Evolutionary conservation across 1,140 invertebrate genomes (phyloP), one percentile per base, ranked within the genome.

Genomic region (Drosophila sucinea): DNA sequence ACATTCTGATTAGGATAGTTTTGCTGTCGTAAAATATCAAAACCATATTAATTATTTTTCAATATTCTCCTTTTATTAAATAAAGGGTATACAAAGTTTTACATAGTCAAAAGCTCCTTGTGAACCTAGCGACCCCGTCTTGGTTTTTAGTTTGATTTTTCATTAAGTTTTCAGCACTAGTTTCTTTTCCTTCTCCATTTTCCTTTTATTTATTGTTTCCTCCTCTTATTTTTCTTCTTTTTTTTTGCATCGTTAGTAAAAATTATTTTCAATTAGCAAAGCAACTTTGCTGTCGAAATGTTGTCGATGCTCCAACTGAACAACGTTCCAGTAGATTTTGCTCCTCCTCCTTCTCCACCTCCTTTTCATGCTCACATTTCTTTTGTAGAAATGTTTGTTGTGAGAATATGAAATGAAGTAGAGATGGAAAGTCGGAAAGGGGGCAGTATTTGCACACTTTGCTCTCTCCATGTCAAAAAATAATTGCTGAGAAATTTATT

Each of bases 261-360:
- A 58, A 58, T 58, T 58, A 69, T 73, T 69, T 77, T 77, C 70
- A 73, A 58, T 58, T 58, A 58, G 56, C 56, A 58, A 58, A 51
- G 32, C 17, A 58, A 58, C 56, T 35, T 58, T 32, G 10, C 35
- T 51, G 56, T 58, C 32, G 56, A 58, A 58, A 58, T 51, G 44
- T 51, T 51, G 56, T 58, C 56, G 56, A 58, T 58, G 56, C 8
- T 58, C 33, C 32, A 58, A 38, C 30, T 35, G 56, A 35, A 35
- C 56, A 58, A 38, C 56, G 56, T 35, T 38, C 23, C 7, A 6
- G 44, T 51, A 27, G 23, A 27, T 51, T 51, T 51, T 51, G 23
- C 10, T 17, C 44, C 11, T 0, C 10, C 44, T 17, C 6, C 4
- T 27, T 23, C 7, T 8, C 2, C 17, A 6, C 23, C 7, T 8